A percentile compares a stretch with the other conserved stretches of the same genome.
These are phyloP conservation scores for Drosophila oshimai DNA, from an alignment of 1,140 invertebrate species.

Conservation along the genomic window DNA sequence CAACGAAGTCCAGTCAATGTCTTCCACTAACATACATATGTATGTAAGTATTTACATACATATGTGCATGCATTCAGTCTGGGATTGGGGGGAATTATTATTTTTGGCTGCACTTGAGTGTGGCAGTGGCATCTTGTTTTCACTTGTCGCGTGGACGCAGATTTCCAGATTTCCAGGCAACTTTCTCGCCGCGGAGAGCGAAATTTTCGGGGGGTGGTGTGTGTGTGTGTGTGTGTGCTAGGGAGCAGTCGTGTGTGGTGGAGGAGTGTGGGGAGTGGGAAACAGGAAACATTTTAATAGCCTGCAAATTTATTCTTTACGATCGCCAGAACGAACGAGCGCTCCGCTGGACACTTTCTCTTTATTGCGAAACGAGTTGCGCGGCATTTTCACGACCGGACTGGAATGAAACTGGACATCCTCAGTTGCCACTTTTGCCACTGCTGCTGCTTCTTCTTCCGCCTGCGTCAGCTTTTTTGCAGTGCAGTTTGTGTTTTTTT, in stretches of 20 bases:
- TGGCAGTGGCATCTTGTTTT: conserved; percentile 54
- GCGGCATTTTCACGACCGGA: conserved; percentile 70
- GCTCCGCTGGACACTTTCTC: conserved; percentile 72
- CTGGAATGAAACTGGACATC: conserved; percentile 49
- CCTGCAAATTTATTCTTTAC: conserved; percentile 78
- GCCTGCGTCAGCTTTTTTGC: conserved; percentile 50
- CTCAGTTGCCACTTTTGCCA: conserved; percentile 13
- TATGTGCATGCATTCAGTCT: background rate
- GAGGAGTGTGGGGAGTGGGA: conserved; percentile 21
- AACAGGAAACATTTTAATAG: conserved; percentile 76
- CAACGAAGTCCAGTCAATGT: conserved; percentile 19
- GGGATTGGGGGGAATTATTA: conserved; percentile 15
- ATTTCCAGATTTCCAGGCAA: conserved; percentile 43
- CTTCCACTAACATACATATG: conserved; percentile 9
- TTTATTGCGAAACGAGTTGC: conserved; percentile 80
- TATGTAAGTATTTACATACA: background rate
- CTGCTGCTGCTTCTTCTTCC: conserved; percentile 52
- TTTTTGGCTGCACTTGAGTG: conserved; percentile 45
- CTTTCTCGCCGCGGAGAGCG: conserved; percentile 43
- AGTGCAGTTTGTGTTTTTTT: background rate
- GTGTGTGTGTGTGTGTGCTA: background rate
- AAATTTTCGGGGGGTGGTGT: conserved; percentile 6
- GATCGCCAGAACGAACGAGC: conserved; percentile 69
- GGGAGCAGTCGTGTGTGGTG: background rate
- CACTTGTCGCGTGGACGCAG: conserved; percentile 48